Conservation (phyloP, 1,140 invertebrate genomes). For the Bactericera cockerelli region DNA sequence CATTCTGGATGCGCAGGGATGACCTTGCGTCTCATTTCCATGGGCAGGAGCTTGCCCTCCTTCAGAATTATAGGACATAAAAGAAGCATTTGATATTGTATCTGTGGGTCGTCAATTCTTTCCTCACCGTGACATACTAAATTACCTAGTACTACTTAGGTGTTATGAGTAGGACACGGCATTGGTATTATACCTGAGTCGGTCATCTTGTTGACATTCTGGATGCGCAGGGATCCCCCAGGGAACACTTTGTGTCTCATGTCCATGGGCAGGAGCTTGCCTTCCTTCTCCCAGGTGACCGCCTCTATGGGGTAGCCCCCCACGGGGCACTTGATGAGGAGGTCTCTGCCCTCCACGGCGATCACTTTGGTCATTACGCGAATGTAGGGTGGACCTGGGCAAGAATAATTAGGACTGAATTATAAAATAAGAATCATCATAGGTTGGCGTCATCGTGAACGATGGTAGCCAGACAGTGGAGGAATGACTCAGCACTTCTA, state of each 20-base stretch:
- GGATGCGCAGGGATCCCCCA: conserved; percentile 74
- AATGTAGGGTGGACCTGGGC: conserved; percentile 68
- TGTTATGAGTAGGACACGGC: too few species aligned
- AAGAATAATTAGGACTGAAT: too few species aligned
- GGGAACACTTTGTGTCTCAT: conserved; percentile 69
- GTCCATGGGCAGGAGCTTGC: conserved; percentile 65
- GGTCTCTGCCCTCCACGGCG: conserved; percentile 68
- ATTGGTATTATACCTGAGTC: too few species aligned
- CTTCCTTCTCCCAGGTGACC: conserved; percentile 79
- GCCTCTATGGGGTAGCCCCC: conserved; percentile 80
- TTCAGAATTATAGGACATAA: too few species aligned
- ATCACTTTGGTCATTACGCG: conserved; percentile 80
- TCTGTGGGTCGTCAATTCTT: too few species aligned
- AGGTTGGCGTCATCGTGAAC: too few species aligned
- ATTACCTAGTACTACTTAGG: too few species aligned
- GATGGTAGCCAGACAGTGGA: too few species aligned
- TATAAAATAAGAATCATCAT: too few species aligned
- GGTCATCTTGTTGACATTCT: conserved; percentile 56
- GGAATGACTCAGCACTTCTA: too few species aligned
- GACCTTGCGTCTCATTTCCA: conserved; percentile 77
- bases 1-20: conserved; percentile 66
- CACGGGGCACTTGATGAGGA: conserved; percentile 80
- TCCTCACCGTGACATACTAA: too few species aligned
- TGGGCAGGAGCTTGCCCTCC: conserved; percentile 65
- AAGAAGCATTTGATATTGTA: too few species aligned